phyloP scores from a whole-genome alignment of 2,113 vertebrate species.

The Rhegmatorhina hoffmannsi region DNA sequence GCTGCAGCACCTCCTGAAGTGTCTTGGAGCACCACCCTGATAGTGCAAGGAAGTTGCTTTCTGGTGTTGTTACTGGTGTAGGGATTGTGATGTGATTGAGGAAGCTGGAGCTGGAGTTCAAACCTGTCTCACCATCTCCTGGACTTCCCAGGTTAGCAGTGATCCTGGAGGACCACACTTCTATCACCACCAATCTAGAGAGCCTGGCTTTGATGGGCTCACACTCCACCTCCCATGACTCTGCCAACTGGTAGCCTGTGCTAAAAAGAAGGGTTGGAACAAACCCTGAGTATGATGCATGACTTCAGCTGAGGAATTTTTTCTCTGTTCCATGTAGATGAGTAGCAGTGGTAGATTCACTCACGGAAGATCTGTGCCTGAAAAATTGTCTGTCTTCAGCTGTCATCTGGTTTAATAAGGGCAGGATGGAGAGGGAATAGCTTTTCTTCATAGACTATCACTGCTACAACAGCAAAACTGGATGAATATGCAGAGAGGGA shows the following conservation, averaged over 20 bases:
- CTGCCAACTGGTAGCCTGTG: not conserved
- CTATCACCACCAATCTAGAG: not conserved
- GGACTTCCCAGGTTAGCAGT: not conserved
- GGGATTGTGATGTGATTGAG: rapidly evolving
- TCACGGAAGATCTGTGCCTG: not conserved
- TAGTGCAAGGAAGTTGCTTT: not conserved
- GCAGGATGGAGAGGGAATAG: not conserved
- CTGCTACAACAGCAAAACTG: not conserved
- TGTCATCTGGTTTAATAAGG: not conserved
- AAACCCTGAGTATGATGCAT: not conserved
- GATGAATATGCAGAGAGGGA: not conserved
- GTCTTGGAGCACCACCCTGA: too few relatives aligned
- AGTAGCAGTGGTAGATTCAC: not conserved
- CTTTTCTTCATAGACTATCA: not conserved
- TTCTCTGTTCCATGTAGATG: not conserved
- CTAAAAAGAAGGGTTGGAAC: not conserved
- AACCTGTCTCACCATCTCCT: not conserved
- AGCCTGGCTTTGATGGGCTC: not conserved
- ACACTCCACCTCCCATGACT: rapidly evolving
- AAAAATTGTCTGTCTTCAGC: constrained; percentile 34
- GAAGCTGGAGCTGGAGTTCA: not conserved
- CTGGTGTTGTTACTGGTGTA: rapidly evolving
- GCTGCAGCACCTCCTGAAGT: not conserved
- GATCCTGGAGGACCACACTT: not conserved
- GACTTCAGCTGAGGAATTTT: not conserved